Base-by-base conservation (phyloP, 2,113 vertebrate genomes). In the Prinia subflava region DNA sequence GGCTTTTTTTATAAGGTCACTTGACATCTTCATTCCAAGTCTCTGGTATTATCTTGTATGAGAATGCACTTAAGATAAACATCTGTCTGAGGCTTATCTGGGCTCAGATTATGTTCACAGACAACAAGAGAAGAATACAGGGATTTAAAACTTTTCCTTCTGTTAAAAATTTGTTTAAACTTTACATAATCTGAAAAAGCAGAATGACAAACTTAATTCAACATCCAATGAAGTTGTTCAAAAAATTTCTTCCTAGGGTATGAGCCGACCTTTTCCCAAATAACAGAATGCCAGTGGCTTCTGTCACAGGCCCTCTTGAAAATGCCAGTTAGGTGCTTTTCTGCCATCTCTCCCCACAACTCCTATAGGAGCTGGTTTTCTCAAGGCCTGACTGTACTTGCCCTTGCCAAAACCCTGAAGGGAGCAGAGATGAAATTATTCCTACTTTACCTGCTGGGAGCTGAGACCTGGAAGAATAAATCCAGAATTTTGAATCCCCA, bases 151-250 rank as follows among this genome's bases (percentile, higher is more conserved):
- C 81, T 94, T 94, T 91, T 77, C 78, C 53, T 76, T 90, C 84
- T 62, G 65, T 39, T 95, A 78, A 89, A 96, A 93, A 73, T 76
- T 94, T 93, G 42, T 69, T 70, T 62, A 85, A 94, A 89, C 70
- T 92, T 94, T 77, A 92, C 35, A 33, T 97, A 95, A 95, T 92
- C 74, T 12, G 31, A 62, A 87, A 92, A 96, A 96, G 31, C 81
- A 82, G 83, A 82, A 91, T 64, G 82, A 95, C 89, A 95, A 97
- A 91, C 57, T 94, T 59, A 85, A 92, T 94, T 67, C 93, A 91
- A 55, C 71, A 63, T 94, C 39, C 80, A 70, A 69, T 37, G 49
- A 64, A 76, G 49, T 75, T 73, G 41, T 65, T 89, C 49, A 57
- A 95, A 74, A 84, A 23, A 91, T 76, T 95, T 91, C 84, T 83